Evolutionary conservation across 2,888 invertebrate genomes (phyloP), one percentile per base, ranked within the genome.

Genomic region (Phragmatobia fuliginosa): DNA sequence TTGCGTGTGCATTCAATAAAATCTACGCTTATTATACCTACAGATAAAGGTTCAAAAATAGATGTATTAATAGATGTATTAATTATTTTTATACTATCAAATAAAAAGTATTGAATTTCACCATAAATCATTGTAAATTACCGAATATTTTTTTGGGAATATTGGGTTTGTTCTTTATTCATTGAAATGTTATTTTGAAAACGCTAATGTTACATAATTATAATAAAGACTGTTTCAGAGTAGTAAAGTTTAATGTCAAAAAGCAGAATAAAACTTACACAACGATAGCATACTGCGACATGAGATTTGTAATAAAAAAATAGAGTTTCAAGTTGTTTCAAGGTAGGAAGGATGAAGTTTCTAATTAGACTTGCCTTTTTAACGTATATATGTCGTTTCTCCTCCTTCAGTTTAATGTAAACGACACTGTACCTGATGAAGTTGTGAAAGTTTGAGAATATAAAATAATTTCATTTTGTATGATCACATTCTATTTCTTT

Each of bases 321-420:
- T 76, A 71, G 59, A 67, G 66, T 59, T 56, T 70, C 52, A 76
- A 78, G 68, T 78, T 71, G 52, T 71, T 78, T 77, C 77, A 73
- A 78, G 52, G 74, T 67, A 74, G 68, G 76, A 41, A 74, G 71
- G 75, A 76, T 52, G 33, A 77, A 86, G 79, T 85, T 85, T 76
- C 71, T 85, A 86, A 85, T 86, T 83, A 84, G 81, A 75, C 73
- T 69, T 61, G 28, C 65, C 65, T 73, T 81, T 79, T 71, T 80
- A 77, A 71, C 70, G 67, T 67, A 67, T 66, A 69, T 71, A 56
- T 61, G 56, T 62, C 66, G 56, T 68, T 60, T 59, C 41, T 60
- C 28, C 21, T 68, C 31, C 66, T 31, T 62, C 59, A 58, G 62
- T 81, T 70, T 67, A 73, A 71, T 66, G 45, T 32, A 70, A 70